Percentiles rank a stretch among this genome's conserved stretches.
Conservation (phyloP, 2,888 invertebrate genomes). For the Pachymerium ferrugineum region DNA sequence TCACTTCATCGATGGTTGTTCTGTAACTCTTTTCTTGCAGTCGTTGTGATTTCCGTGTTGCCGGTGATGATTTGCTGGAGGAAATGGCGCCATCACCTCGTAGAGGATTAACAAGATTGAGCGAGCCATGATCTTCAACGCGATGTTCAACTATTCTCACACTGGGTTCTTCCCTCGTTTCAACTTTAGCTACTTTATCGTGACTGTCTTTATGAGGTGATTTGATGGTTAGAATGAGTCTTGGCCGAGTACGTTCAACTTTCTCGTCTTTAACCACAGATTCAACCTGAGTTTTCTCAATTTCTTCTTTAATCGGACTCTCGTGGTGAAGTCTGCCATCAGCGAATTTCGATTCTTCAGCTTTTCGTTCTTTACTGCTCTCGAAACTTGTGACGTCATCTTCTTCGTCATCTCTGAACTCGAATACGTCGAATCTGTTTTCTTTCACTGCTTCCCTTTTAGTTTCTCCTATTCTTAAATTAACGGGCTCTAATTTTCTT, state of each 20-base stretch:
- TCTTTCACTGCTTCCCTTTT: constrained; percentile 40
- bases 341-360: constrained; percentile 32
- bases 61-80: constrained; percentile 32
- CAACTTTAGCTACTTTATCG: constrained; percentile 38
- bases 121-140: background rate
- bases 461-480: constrained; percentile 8
- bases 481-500: background rate
- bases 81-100: background rate
- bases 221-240: constrained; percentile 75
- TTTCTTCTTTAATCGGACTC: constrained; percentile 33
- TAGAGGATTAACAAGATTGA: constrained; percentile 23
- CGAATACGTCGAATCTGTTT: constrained; percentile 72
- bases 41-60: constrained; percentile 45
- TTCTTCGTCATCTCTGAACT: constrained; percentile 83
- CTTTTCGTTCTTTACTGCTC: constrained; percentile 33
- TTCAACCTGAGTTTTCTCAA: constrained; percentile 31
- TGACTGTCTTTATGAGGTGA: constrained; percentile 47
- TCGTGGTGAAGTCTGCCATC: constrained; percentile 24
- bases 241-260: constrained; percentile 59
- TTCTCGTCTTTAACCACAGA: constrained; percentile 37
- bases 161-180: constrained; percentile 38
- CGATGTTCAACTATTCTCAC: constrained; percentile 33
- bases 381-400: constrained; percentile 51
- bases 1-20: constrained; percentile 76
- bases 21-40: constrained; percentile 49